These are phyloP conservation scores for Antechinus stuartii DNA, from an alignment of 2,113 vertebrate genomes.

Conservation along the genomic window DNA sequence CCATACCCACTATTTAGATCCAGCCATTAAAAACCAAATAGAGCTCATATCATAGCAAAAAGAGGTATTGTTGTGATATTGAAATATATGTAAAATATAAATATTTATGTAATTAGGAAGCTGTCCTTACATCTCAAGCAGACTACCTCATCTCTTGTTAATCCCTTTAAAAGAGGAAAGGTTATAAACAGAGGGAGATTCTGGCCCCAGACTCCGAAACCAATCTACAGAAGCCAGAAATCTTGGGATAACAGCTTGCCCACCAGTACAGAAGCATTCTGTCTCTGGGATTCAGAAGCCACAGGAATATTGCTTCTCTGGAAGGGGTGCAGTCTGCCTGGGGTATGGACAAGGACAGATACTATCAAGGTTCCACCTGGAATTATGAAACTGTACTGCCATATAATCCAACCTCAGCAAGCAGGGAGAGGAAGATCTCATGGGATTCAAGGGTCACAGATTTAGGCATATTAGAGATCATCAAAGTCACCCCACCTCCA, in stretches of 20 bases:
- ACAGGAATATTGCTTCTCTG: no score
- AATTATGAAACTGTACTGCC: background rate
- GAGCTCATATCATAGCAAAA: background rate
- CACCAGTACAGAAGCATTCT: background rate
- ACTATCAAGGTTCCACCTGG: background rate
- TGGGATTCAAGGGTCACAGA: background rate
- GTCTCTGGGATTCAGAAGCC: background rate
- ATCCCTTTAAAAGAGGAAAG: background rate
- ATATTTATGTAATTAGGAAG: no score
- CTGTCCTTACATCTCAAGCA: background rate
- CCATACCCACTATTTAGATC: background rate
- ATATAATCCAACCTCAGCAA: background rate
- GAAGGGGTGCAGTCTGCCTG: background rate
- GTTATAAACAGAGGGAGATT: background rate
- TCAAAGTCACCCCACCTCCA: background rate
- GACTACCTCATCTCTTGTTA: background rate
- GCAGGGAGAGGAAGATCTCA: background rate
- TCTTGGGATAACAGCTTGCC: background rate
- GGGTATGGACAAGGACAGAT: background rate
- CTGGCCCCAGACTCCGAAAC: background rate
- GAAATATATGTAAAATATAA: background rate
- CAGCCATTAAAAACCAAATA: background rate
- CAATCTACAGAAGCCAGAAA: background rate
- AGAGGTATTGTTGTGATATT: background rate
- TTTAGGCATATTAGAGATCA: background rate